These are phyloP conservation scores for Moxostoma hubbsi DNA, from an alignment of 2,797 vertebrate genomes.

Conservation along the genomic window DNA sequence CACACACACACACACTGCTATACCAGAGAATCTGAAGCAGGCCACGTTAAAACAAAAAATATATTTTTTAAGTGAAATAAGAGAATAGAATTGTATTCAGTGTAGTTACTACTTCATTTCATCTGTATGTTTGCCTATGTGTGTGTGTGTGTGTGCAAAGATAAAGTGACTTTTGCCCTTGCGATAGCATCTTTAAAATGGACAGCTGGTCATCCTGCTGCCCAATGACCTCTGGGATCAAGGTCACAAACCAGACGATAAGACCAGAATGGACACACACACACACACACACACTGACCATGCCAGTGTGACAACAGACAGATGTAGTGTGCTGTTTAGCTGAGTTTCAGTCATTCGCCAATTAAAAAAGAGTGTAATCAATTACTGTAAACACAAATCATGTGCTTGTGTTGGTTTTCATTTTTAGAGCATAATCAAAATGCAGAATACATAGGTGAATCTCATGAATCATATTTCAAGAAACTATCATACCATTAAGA, in stretches of 20 bases:
- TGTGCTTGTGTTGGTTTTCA: no score
- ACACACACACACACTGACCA: constrained; percentile 29
- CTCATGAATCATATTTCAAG: no score
- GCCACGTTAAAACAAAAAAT: neutral
- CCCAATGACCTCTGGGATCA: constrained; percentile 92
- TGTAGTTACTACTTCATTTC: neutral
- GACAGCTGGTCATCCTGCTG: constrained; percentile 97
- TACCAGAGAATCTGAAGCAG: neutral
- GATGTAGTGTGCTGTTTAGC: constrained; percentile 44
- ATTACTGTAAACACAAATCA: neutral
- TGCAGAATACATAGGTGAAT: neutral
- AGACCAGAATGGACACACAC: constrained; percentile 67
- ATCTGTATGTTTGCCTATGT: neutral
- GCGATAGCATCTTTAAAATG: constrained; percentile 93
- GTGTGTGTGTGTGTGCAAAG: neutral
- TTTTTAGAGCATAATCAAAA: neutral
- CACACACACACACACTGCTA: neutral
- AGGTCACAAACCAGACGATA: constrained; percentile 88
- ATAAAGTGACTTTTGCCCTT: constrained; percentile 52
- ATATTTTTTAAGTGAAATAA: neutral
- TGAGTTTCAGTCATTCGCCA: neutral
- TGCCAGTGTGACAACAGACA: constrained; percentile 16
- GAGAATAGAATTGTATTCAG: neutral
- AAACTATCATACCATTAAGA: no score
- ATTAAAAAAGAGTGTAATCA: neutral